phyloP scores from a whole-genome alignment of 2,113 vertebrate genomes.

The Erinaceus europaeus region DNA sequence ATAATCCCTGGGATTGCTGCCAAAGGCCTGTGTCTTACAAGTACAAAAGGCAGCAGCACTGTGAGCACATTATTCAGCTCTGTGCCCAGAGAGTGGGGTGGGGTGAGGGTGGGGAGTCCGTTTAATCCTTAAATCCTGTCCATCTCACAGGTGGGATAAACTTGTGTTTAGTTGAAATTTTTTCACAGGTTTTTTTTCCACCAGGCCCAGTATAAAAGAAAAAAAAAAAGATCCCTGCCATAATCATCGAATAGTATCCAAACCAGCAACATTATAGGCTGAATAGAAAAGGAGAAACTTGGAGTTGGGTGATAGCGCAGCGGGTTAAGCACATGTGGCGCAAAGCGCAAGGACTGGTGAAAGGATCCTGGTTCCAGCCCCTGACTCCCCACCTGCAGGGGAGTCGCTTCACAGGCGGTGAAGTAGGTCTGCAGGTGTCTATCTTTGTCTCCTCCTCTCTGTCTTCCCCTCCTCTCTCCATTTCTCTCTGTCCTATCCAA shows the following conservation, averaged over 20 bases:
- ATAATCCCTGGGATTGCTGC: not conserved
- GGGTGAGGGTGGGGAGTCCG: fast-evolving
- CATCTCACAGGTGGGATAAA: not conserved
- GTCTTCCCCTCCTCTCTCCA: too few species aligned
- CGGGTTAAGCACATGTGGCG: too few species aligned
- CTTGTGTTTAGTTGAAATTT: not conserved
- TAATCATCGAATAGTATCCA: not conserved
- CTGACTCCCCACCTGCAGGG: too few species aligned
- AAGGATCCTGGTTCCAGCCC: too few species aligned
- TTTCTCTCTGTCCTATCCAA: too few species aligned
- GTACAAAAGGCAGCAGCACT: not conserved
- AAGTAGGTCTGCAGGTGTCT: too few species aligned
- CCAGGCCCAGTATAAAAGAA: not conserved
- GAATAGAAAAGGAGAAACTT: not conserved
- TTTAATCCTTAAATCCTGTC: not conserved
- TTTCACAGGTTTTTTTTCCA: too few species aligned
- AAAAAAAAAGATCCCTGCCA: not conserved
- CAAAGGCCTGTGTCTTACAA: not conserved
- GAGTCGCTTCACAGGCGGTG: too few species aligned
- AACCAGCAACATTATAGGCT: not conserved
- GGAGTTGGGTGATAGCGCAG: too few species aligned
- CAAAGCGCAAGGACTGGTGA: too few species aligned
- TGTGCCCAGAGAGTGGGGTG: not conserved
- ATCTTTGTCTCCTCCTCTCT: too few species aligned
- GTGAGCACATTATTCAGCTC: not conserved